Percentiles rank a stretch among this genome's conserved stretches.
Evolutionary conservation across 2,888 invertebrate genomes (phyloP).

Genomic region (Leucoma salicis): DNA sequence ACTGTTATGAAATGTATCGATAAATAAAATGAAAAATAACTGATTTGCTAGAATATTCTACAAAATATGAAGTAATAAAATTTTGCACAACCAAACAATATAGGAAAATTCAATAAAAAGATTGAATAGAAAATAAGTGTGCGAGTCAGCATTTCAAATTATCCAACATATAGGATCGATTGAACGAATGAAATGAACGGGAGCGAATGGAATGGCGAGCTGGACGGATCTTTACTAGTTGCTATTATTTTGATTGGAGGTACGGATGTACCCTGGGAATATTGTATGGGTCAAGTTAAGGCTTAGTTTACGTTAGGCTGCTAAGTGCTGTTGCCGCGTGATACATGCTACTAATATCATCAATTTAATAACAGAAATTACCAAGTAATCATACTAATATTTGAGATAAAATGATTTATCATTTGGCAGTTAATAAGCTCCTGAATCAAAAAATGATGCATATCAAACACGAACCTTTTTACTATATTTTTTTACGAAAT

Average conservation of each 20-base stretch:
- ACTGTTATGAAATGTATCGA: too few relatives aligned
- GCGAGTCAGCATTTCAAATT: slow-evolving; percentile 50
- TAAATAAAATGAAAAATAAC: too few relatives aligned
- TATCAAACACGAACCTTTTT: too few relatives aligned
- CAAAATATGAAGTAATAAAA: neutral
- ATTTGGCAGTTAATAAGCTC: too few relatives aligned
- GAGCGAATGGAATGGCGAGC: slow-evolving; percentile 45
- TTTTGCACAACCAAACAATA: slow-evolving; percentile 37
- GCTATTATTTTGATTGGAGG: slow-evolving; percentile 49
- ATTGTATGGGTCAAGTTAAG: slow-evolving; percentile 39
- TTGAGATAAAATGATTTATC: too few relatives aligned
- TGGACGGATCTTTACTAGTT: slow-evolving; percentile 41
- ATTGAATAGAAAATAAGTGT: slow-evolving; percentile 50
- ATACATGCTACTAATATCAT: too few relatives aligned
- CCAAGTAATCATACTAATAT: too few relatives aligned
- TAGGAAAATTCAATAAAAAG: slow-evolving; percentile 39
- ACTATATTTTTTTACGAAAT: too few relatives aligned
- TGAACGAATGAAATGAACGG: slow-evolving; percentile 44
- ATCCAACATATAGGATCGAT: slow-evolving; percentile 43
- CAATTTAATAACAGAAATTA: too few relatives aligned
- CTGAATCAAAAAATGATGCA: too few relatives aligned
- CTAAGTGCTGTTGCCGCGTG: too few relatives aligned
- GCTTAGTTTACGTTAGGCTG: slow-evolving; percentile 14
- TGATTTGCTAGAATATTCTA: neutral
- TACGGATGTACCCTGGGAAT: slow-evolving; percentile 33